These are phyloP conservation scores for Oncorhynchus clarkii DNA, from an alignment of 2,113 vertebrate genomes.

Conservation along the genomic window DNA sequence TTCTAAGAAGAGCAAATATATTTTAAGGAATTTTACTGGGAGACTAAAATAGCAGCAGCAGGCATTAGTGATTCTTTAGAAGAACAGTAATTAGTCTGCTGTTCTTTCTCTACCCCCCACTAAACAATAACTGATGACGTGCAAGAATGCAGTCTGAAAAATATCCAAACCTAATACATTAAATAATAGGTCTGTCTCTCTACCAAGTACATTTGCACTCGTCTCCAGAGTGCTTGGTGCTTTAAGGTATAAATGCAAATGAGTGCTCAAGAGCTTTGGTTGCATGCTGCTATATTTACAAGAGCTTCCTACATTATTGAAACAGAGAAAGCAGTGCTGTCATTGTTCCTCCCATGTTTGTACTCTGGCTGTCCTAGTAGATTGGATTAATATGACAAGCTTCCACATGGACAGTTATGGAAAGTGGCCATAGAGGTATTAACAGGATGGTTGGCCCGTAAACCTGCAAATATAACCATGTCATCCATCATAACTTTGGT, in stretches of 20 bases:
- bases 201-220: not conserved
- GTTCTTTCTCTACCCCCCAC: not conserved
- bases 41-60: not conserved
- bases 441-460: not conserved
- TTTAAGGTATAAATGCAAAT: slow-evolving; percentile 4
- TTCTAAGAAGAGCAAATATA: not conserved
- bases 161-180: not conserved
- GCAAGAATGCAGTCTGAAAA: not conserved
- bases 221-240: not conserved
- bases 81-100: not conserved
- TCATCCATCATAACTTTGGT: not conserved
- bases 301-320: not conserved
- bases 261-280: not conserved
- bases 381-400: not conserved
- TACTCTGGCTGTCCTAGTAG: not conserved
- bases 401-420: not conserved
- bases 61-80: not conserved
- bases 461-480: not conserved
- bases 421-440: not conserved
- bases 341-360: not conserved
- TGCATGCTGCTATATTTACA: not conserved
- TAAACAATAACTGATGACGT: not conserved
- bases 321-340: not conserved
- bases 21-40: not conserved
- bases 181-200: not conserved